Evolutionary conservation across 92 coral and sea anemone species (phyloP).

Genomic region (Anthopleura xanthogrammica): DNA sequence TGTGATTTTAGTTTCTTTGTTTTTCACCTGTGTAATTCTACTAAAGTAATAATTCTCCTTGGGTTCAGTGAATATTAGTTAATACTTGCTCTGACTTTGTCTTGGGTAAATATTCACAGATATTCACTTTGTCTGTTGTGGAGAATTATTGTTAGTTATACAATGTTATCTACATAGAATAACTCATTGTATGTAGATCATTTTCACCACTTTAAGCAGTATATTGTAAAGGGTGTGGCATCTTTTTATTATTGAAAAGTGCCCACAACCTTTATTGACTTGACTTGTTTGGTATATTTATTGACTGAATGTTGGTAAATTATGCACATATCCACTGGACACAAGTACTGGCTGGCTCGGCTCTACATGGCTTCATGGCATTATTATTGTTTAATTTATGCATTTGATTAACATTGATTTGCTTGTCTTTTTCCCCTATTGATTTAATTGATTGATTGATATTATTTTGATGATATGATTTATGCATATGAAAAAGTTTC

Average conservation of each 20-base stretch:
- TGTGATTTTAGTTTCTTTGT: no score
- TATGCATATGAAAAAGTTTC: not conserved
- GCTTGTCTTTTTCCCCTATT: no score
- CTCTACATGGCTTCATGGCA: not conserved
- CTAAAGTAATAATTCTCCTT: no score
- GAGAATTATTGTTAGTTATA: not conserved
- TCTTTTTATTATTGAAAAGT: not conserved
- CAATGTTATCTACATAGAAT: not conserved
- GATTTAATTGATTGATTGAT: no score
- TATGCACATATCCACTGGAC: not conserved
- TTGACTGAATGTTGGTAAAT: not conserved
- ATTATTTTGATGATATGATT: not conserved
- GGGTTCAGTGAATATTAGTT: no score
- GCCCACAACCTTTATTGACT: not conserved
- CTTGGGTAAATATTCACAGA: not conserved
- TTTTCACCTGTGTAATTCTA: no score
- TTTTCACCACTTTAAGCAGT: not conserved
- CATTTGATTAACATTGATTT: no score
- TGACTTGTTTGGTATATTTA: not conserved
- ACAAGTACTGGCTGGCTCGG: not conserved
- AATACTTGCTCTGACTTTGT: not conserved
- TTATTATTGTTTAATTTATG: no score
- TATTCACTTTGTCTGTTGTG: not conserved
- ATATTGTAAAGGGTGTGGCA: not conserved
- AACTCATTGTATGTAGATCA: not conserved